Conservation (phyloP, 2,113 vertebrate genomes). For the Caracal caracal region DNA sequence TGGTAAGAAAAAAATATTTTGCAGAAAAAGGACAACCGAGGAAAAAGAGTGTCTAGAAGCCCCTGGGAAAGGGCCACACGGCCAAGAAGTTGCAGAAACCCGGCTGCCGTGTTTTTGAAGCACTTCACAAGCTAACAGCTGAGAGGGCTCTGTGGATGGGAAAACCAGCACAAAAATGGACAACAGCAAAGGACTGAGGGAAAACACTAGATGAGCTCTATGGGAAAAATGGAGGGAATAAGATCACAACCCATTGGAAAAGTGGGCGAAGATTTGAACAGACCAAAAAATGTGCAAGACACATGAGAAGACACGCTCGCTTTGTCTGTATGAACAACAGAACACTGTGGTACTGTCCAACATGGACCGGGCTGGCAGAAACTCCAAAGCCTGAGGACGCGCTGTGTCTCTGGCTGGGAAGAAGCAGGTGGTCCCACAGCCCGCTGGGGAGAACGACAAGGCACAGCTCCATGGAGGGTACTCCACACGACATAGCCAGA, state of each 20-base stretch:
- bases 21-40: neutral
- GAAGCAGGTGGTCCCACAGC: accelerated
- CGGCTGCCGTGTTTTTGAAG: accelerated
- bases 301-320: neutral
- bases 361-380: accelerated
- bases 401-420: accelerated
- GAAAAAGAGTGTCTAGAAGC: neutral
- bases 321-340: neutral
- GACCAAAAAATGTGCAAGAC: neutral
- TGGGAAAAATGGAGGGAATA: neutral
- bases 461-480: accelerated
- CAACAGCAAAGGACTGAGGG: neutral
- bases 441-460: accelerated
- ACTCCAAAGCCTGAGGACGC: accelerated
- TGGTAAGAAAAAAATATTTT: neutral
- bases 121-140: neutral
- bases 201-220: accelerated
- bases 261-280: neutral
- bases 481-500: accelerated
- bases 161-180: no score
- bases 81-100: neutral
- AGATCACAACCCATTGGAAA: neutral
- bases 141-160: neutral
- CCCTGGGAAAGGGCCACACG: accelerated
- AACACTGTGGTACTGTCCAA: accelerated